A percentile compares a stretch with the other conserved stretches of the same genome.
Evolutionary conservation across 2,113 vertebrate species (phyloP).

Genomic region (Sapayoa aenigma): DNA sequence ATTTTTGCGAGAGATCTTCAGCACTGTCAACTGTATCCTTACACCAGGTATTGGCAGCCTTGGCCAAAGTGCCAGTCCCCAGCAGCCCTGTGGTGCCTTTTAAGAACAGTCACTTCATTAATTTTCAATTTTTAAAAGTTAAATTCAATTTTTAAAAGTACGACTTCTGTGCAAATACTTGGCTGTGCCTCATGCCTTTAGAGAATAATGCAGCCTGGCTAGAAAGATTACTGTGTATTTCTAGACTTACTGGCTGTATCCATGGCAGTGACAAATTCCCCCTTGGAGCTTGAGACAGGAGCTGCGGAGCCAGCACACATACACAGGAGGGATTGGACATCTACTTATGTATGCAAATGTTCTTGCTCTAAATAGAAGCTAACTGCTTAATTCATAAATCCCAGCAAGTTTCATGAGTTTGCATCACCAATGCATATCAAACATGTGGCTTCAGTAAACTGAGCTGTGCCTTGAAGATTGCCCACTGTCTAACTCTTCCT

Average conservation of each 20-base stretch:
- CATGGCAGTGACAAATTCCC: background rate
- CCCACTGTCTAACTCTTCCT: background rate
- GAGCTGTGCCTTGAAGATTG: background rate
- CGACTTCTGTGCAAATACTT: background rate
- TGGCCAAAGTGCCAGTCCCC: background rate
- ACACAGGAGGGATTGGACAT: background rate
- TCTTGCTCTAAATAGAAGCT: background rate
- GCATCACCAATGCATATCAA: background rate
- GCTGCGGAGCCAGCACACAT: background rate
- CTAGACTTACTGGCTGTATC: background rate
- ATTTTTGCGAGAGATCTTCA: slow-evolving; percentile 57
- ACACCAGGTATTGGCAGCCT: slow-evolving; percentile 61
- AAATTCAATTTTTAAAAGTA: background rate
- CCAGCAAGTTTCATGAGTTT: background rate
- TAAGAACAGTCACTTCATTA: background rate
- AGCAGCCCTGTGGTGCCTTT: background rate
- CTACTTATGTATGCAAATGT: background rate
- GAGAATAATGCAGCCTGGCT: background rate
- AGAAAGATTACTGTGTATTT: background rate
- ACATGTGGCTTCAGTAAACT: background rate
- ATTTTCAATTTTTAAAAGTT: background rate
- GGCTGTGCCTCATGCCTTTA: background rate
- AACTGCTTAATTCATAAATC: background rate
- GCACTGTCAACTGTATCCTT: slow-evolving; percentile 59
- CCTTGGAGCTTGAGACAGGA: background rate